Conservation (phyloP, 2,888 invertebrate species). For the Eupithecia abbreviata region DNA sequence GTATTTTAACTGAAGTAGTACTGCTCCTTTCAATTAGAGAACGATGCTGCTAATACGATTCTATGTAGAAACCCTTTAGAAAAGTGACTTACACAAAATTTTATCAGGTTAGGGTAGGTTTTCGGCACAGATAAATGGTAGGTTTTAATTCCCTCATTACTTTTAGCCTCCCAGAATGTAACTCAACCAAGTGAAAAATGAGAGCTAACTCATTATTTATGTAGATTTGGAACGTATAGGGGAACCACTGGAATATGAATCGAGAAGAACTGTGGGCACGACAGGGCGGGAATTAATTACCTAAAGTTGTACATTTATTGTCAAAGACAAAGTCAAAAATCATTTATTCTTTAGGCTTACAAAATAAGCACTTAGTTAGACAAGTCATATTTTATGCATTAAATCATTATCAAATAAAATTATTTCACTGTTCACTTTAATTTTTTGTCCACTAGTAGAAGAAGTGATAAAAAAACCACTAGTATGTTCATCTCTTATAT, state of each 20-base stretch:
- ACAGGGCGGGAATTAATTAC: slow-evolving; percentile 29
- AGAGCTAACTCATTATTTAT: slow-evolving; percentile 37
- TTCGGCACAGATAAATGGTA: background rate
- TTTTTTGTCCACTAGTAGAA: too few species aligned
- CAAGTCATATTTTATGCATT: too few species aligned
- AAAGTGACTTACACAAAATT: background rate
- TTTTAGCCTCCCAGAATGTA: slow-evolving; percentile 22
- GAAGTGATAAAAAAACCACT: too few species aligned
- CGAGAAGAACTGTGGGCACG: slow-evolving; percentile 33
- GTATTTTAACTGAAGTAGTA: background rate
- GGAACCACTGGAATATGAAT: slow-evolving; percentile 34
- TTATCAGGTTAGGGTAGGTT: background rate
- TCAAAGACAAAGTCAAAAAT: background rate
- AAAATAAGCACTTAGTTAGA: too few species aligned
- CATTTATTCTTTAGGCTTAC: too few species aligned
- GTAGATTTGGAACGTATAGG: slow-evolving; percentile 35
- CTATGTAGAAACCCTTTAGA: background rate
- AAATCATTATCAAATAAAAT: too few species aligned
- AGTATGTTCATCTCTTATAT: too few species aligned
- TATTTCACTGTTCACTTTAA: too few species aligned
- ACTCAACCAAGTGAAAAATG: slow-evolving; percentile 30
- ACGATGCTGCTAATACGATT: background rate
- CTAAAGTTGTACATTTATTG: slow-evolving; percentile 28
- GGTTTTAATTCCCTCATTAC: slow-evolving; percentile 17
- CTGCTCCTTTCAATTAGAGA: background rate